A percentile compares a stretch with the other conserved stretches of the same genome.
phyloP scores from a whole-genome alignment of 2,888 invertebrate species.

The Coecobrya sp. region DNA sequence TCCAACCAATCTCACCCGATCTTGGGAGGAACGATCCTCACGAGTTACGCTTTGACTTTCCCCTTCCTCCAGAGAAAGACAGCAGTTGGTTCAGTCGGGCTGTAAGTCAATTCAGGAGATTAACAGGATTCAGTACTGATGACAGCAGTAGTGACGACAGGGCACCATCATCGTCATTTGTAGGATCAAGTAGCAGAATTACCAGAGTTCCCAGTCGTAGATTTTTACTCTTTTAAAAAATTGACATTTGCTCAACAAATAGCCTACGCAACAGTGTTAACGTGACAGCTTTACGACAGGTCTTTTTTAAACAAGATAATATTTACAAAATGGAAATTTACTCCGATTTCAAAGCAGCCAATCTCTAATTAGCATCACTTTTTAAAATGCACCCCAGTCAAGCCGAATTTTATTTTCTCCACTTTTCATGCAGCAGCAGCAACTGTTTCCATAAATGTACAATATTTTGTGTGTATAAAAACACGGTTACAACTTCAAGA shows the following conservation, averaged over 20 bases:
- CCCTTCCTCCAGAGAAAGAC: constrained; percentile 60
- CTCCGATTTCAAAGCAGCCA: too few relatives aligned
- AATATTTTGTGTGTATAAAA: constrained; percentile 24
- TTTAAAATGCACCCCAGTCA: too few relatives aligned
- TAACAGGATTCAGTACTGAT: constrained; percentile 39
- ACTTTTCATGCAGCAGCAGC: too few relatives aligned
- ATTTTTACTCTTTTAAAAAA: constrained; percentile 65
- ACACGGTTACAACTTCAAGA: constrained; percentile 21
- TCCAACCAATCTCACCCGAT: constrained; percentile 78
- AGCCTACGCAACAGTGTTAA: too few relatives aligned
- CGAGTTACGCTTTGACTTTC: constrained; percentile 71
- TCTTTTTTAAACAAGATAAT: too few relatives aligned
- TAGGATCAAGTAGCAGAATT: neutral
- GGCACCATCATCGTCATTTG: neutral
- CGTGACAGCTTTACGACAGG: too few relatives aligned
- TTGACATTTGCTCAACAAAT: neutral
- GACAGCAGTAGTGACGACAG: neutral
- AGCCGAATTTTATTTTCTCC: too few relatives aligned
- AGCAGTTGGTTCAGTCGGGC: constrained; percentile 68
- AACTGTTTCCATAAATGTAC: constrained; percentile 3
- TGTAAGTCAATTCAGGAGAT: constrained; percentile 59
- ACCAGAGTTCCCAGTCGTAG: constrained; percentile 50
- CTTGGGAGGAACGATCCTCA: constrained; percentile 36
- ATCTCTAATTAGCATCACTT: too few relatives aligned
- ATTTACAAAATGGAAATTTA: too few relatives aligned